Percentiles rank a stretch among this genome's conserved stretches.
phyloP scores from a whole-genome alignment of 2,888 invertebrate species.

The Hymenopus coronatus region DNA sequence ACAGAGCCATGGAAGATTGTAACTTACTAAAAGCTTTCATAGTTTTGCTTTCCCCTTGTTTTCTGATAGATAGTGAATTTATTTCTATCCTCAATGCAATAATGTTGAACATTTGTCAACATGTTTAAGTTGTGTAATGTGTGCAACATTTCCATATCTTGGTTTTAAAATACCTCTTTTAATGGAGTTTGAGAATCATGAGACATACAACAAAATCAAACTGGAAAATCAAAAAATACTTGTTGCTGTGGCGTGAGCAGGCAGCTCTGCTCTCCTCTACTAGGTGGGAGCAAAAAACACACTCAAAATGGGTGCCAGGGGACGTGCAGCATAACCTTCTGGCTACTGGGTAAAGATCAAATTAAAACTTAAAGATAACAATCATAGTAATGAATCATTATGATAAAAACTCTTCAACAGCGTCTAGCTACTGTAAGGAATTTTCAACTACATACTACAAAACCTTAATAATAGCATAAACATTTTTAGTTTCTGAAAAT shows the following conservation, averaged over 20 bases:
- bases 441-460: conserved; percentile 19
- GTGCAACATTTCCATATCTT: not conserved
- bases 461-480: not conserved
- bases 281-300: conserved; percentile 2
- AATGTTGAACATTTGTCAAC: no score
- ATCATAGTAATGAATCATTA: not conserved
- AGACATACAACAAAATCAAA: not conserved
- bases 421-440: conserved; percentile 19
- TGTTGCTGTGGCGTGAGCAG: not conserved
- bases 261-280: not conserved
- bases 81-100: no score
- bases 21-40: no score
- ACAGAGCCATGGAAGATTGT: no score
- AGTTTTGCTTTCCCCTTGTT: no score
- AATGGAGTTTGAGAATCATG: not conserved
- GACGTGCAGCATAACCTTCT: conserved; percentile 28
- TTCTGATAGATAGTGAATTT: no score
- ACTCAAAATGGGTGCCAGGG: conserved; percentile 24
- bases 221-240: not conserved
- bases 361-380: conserved; percentile 6
- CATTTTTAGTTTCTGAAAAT: conserved; percentile 19
- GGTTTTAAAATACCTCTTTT: not conserved
- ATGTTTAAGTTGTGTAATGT: not conserved
- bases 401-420: conserved; percentile 9
- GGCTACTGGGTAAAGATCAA: conserved; percentile 3